Evolutionary conservation across 2,113 vertebrate species (phyloP), one percentile per base, ranked within the genome.

Genomic region (rat (Rattus norvegicus)): DNA sequence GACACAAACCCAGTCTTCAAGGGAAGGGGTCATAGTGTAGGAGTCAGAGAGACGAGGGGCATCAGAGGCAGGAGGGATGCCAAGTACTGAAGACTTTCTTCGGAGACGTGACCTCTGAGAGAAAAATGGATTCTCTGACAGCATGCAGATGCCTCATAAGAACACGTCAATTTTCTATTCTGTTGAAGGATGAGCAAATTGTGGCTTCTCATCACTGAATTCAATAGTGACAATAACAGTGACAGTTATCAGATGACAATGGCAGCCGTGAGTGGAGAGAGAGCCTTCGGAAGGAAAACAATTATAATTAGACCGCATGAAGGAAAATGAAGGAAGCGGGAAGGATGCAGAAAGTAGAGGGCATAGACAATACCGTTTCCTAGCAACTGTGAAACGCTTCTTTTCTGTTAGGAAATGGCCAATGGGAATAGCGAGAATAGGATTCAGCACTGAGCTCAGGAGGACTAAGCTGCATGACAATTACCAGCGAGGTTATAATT

Each of bases 231-330:
- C 92, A 92, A 93, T 92, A 94, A 94, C 22, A n/a, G 81, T 91
- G 95, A 80, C 92, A 95, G 94, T 89, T 92, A 93, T 80, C 63
- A 0, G 1, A 88, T 87, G 91, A 97, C 94, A 96, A 95, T 91
- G 73, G 89, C 79, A 97, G 79, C 43, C 91, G 80, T n/a, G 67
- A 92, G 84, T 67, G 49, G 49, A 59, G 54, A 95, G 88, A 88
- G 80, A 96, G 77, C 77, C 73, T 98, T 95, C 81, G 76, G 93
- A 91, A 96, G 91, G 91, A 95, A 96, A 95, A 95, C 86, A 97
- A 87, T 97, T 97, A 95, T 96, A 97, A 96, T 98, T 96, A 97
- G 91, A 80, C 24, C n/a, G 73, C 92, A 87, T 88, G 83, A 93
- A 96, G 91, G 72, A 96, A 90, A 69, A 87, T 88, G 83, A 93